Conservation (phyloP, 2,797 vertebrate genomes). For the Falco columbarius region DNA sequence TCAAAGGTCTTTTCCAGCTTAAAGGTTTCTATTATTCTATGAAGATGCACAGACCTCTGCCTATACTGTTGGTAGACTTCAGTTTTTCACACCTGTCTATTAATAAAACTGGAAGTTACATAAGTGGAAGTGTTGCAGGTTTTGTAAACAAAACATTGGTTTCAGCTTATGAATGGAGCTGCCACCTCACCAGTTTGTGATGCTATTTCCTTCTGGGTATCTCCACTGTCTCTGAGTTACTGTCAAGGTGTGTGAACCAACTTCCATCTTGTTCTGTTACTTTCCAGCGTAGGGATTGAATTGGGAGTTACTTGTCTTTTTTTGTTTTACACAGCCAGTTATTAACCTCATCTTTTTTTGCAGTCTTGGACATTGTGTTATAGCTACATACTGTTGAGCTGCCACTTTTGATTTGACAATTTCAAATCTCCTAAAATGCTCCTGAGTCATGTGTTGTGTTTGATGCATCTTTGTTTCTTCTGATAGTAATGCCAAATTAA, state of each 20-base stretch:
- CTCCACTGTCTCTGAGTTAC: background rate
- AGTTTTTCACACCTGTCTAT: background rate
- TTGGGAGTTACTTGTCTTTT: background rate
- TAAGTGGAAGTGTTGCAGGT: background rate
- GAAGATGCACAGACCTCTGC: background rate
- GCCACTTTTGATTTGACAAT: background rate
- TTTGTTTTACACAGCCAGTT: background rate
- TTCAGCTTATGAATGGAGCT: background rate
- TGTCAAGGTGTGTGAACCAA: background rate
- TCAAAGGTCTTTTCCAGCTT: no score
- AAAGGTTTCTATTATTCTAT: no score
- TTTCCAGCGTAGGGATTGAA: background rate
- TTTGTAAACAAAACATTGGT: background rate
- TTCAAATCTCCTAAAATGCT: background rate
- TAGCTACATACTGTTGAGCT: background rate
- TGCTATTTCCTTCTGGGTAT: background rate
- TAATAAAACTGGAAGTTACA: constrained; percentile 16
- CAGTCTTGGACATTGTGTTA: background rate
- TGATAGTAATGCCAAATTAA: background rate
- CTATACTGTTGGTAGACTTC: background rate
- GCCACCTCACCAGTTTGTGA: background rate
- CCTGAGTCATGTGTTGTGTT: background rate
- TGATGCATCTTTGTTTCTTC: background rate
- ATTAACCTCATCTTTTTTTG: background rate
- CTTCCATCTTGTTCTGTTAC: background rate